phyloP scores from a whole-genome alignment of 2,113 vertebrate species.

The Spheniscus mendiculus region DNA sequence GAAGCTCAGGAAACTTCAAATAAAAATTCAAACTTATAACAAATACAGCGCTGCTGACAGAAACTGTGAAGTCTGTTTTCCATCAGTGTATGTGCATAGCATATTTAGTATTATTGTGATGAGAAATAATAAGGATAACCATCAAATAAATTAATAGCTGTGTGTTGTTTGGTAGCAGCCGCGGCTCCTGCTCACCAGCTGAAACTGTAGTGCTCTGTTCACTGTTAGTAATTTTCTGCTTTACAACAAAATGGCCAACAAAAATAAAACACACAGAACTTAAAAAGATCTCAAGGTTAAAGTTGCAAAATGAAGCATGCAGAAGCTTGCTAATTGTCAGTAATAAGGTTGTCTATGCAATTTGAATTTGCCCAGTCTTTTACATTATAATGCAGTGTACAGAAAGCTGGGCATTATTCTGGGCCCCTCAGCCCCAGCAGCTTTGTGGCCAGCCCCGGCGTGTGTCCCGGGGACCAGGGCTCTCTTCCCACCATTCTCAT shows the following conservation, averaged over 20 bases:
- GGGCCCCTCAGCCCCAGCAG: not conserved
- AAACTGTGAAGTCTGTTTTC: constrained; percentile 24
- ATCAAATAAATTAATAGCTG: not conserved
- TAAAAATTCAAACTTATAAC: not conserved
- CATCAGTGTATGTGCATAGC: not conserved
- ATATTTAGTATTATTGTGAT: constrained; percentile 3
- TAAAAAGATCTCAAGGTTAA: not conserved
- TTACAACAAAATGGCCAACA: not conserved
- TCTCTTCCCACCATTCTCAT: not conserved
- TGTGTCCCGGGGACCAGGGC: not conserved
- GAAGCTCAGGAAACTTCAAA: constrained; percentile 9
- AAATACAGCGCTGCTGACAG: not conserved
- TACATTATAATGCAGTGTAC: fast-evolving
- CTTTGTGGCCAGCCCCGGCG: not conserved
- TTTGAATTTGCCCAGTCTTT: not conserved
- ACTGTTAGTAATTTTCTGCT: not conserved
- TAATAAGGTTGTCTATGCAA: not conserved
- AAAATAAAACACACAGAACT: not conserved
- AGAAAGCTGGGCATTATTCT: not conserved
- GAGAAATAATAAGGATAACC: constrained; percentile 16
- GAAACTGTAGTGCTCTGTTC: not conserved
- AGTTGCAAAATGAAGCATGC: not conserved
- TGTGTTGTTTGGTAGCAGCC: not conserved
- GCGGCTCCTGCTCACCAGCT: not conserved
- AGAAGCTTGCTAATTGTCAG: not conserved